Percentiles rank a stretch among this genome's conserved stretches.
Evolutionary conservation across 2,888 invertebrate species (phyloP).

Genomic region (Amphimallon solstitiale): DNA sequence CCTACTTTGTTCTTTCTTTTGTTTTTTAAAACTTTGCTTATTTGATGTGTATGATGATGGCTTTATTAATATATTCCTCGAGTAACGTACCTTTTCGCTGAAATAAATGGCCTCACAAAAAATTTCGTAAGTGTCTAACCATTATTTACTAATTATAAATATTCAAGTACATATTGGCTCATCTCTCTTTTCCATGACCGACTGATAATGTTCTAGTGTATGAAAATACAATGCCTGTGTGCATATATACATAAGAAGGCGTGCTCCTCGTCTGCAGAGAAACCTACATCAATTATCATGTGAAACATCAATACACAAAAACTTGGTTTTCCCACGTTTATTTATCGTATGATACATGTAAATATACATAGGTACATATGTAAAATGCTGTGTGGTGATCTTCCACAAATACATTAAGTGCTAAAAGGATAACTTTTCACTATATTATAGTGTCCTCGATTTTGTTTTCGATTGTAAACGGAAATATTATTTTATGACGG

Average conservation of each 20-base stretch:
- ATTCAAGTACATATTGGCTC: slow-evolving; percentile 25
- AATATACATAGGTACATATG: not conserved
- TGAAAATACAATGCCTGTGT: slow-evolving; percentile 14
- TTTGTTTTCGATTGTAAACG: no score
- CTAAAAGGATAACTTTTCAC: no score
- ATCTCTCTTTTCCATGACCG: slow-evolving; percentile 10
- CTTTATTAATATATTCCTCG: no score
- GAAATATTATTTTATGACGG: no score
- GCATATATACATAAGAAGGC: slow-evolving; percentile 1
- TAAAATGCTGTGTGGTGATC: no score
- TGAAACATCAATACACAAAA: slow-evolving; percentile 21
- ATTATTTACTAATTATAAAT: slow-evolving; percentile 21
- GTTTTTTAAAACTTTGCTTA: no score
- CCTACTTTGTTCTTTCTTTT: no score
- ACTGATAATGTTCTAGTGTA: slow-evolving; percentile 6
- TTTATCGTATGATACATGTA: slow-evolving; percentile 4
- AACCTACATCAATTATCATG: slow-evolving; percentile 31
- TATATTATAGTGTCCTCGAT: no score
- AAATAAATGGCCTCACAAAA: no score
- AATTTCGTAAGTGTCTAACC: slow-evolving; percentile 9
- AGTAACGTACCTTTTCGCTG: no score
- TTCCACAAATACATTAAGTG: no score
- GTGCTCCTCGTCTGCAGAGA: slow-evolving; percentile 11
- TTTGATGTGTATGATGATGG: no score
- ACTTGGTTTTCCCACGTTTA: slow-evolving; percentile 25